phyloP scores from a whole-genome alignment of 2,113 vertebrate genomes.

The Ptychochromis oligacanthus region DNA sequence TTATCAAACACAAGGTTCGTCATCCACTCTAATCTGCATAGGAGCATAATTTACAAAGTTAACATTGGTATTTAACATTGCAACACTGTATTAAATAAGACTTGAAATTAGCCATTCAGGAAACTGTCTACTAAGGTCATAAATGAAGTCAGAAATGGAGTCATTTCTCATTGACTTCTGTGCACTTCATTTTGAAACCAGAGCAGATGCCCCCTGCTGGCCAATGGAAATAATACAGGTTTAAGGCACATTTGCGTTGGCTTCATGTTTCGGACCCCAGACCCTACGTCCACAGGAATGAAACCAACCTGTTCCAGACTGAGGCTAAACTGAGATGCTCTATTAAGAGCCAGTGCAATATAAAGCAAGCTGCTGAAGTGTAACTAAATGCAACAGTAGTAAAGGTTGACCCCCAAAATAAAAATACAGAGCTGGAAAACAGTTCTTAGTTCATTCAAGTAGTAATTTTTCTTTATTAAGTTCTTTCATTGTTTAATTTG shows the following conservation, averaged over 20 bases:
- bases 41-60: neutral
- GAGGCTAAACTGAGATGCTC: neutral
- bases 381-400: no score
- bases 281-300: neutral
- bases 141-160: neutral
- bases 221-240: neutral
- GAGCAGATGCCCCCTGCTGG: neutral
- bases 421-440: neutral
- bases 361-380: neutral
- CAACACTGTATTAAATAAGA: neutral
- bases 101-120: neutral
- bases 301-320: neutral
- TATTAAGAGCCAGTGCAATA: neutral
- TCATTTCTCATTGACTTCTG: neutral
- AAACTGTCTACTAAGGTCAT: neutral
- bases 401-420: no score
- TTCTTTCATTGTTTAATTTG: neutral
- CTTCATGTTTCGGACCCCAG: neutral
- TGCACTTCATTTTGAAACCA: neutral
- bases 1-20: accelerated
- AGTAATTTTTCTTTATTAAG: neutral
- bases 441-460: neutral
- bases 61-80: no score
- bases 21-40: neutral
- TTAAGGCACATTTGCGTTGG: neutral